Evolutionary conservation across 2,888 invertebrate species (phyloP).

Genomic region (Tolmerus cingulatus): DNA sequence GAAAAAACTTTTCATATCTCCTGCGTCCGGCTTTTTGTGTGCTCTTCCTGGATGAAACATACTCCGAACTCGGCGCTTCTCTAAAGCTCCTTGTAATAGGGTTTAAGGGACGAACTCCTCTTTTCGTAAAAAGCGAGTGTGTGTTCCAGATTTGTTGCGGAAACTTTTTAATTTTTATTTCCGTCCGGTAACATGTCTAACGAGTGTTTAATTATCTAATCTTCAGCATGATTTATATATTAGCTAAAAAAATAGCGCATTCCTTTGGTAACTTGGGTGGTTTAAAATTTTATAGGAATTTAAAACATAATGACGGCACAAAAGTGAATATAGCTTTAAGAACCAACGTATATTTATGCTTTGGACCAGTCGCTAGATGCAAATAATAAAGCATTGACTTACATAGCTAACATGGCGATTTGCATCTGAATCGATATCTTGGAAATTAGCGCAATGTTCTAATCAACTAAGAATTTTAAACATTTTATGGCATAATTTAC

Average conservation of each 20-base stretch:
- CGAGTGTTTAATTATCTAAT: background rate
- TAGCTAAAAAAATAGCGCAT: background rate
- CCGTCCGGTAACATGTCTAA: background rate
- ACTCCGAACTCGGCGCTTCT: background rate
- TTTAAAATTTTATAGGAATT: no score
- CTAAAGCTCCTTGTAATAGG: background rate
- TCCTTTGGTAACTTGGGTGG: background rate
- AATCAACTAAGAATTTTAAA: no score
- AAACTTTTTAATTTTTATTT: background rate
- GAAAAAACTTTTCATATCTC: constrained; percentile 17
- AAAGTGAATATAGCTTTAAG: no score
- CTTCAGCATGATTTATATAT: background rate
- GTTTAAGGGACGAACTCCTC: background rate
- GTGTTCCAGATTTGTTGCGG: background rate
- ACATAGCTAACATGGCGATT: no score
- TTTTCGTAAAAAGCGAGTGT: background rate
- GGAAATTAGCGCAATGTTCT: no score
- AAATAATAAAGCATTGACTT: no score
- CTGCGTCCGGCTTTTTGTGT: background rate
- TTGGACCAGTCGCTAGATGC: no score
- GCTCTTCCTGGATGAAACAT: background rate
- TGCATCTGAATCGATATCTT: no score
- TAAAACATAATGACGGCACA: no score
- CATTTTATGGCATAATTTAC: no score
- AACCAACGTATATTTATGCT: no score